Evolutionary conservation across 2,797 vertebrate species (phyloP).

Genomic region (Parambassis ranga): DNA sequence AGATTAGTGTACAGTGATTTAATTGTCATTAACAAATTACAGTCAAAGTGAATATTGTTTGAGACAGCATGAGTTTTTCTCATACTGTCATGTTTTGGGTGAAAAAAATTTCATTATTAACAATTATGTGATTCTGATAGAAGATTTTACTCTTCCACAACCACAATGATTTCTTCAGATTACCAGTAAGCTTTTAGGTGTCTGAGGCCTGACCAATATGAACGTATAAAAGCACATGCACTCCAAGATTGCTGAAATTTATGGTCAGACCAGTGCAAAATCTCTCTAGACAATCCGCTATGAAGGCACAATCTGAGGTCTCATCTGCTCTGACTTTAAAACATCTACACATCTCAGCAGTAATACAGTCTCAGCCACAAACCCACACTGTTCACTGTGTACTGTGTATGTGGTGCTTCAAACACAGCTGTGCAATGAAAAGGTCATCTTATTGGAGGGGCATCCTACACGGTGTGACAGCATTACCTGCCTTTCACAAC

Average conservation of each 20-base stretch:
- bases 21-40: too few relatives aligned
- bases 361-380: constrained; percentile 26
- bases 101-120: background rate
- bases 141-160: background rate
- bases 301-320: constrained; percentile 11
- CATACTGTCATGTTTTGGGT: too few relatives aligned
- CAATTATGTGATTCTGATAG: background rate
- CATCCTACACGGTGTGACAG: background rate
- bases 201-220: background rate
- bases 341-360: background rate
- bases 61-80: too few relatives aligned
- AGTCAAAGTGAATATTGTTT: too few relatives aligned
- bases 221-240: background rate
- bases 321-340: background rate
- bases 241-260: background rate
- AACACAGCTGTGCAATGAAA: constrained; percentile 12
- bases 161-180: background rate
- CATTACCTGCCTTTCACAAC: constrained; percentile 11
- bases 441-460: constrained; percentile 13
- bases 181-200: background rate
- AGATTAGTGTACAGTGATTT: too few relatives aligned
- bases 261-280: background rate
- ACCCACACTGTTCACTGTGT: constrained; percentile 1
- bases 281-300: constrained; percentile 12
- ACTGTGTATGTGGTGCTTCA: background rate